Conservation (phyloP, 2,888 invertebrate genomes). For the Lasius fuliginosus region DNA sequence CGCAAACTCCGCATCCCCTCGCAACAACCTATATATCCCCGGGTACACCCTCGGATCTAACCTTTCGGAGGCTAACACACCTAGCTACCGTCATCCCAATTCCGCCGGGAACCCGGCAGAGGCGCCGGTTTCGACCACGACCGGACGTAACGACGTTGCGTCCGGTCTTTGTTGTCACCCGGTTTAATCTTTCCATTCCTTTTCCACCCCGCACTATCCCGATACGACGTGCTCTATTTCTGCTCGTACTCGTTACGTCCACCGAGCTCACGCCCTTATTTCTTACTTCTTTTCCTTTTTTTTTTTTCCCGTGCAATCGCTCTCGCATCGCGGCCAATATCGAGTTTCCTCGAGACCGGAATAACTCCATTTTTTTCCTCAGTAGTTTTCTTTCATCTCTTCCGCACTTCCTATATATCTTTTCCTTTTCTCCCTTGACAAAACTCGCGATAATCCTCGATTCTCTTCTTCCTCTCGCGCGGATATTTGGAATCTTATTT, state of each 20-base stretch:
- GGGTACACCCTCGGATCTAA: constrained; percentile 7
- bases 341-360: constrained; percentile 21
- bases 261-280: neutral
- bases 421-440: neutral
- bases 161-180: constrained; percentile 43
- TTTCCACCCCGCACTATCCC: neutral
- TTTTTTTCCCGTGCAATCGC: constrained; percentile 32
- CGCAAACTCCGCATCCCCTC: constrained; percentile 20
- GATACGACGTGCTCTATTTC: constrained; percentile 39
- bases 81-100: constrained; percentile 28
- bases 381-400: constrained; percentile 7
- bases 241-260: constrained; percentile 35
- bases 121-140: constrained; percentile 31
- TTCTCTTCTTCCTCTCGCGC: neutral
- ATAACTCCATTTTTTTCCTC: constrained; percentile 38
- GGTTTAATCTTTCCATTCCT: constrained; percentile 54
- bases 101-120: constrained; percentile 18
- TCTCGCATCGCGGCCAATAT: constrained; percentile 39
- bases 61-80: constrained; percentile 12
- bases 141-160: constrained; percentile 38
- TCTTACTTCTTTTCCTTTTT: neutral
- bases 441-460: neutral
- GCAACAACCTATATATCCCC: constrained; percentile 11
- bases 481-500: neutral
- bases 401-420: neutral